These are phyloP conservation scores for Catalaphyllia jardinei DNA, from an alignment of 64 coral and sea anemone species.

Conservation along the genomic window DNA sequence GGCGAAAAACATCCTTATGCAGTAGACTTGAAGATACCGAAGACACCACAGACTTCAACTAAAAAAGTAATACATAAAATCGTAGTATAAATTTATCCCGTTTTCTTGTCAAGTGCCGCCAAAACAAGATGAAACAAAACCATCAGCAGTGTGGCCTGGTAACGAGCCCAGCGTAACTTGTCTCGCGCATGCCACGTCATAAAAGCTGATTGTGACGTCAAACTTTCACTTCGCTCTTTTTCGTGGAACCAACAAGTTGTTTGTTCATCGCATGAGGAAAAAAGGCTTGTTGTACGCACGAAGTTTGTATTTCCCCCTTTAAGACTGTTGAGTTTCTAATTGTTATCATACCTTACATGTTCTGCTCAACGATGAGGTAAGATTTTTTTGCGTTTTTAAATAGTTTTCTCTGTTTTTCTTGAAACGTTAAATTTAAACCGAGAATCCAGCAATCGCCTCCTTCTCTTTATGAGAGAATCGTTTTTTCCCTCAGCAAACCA, in stretches of 20 bases:
- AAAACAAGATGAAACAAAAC: too few species aligned
- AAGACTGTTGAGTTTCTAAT: not conserved
- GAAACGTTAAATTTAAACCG: not conserved
- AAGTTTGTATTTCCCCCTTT: not conserved
- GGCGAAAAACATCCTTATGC: too few species aligned
- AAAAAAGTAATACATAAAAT: too few species aligned
- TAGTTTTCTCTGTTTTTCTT: not conserved
- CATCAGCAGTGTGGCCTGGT: not conserved
- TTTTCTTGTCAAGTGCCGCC: too few species aligned
- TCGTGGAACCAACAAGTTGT: not conserved
- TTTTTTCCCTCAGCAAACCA: too few species aligned
- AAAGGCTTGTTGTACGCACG: not conserved
- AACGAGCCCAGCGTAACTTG: not conserved
- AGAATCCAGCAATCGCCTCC: not conserved
- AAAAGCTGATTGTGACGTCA: not conserved
- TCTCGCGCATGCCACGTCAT: not conserved
- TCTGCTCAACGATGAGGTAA: not conserved
- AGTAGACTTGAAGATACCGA: too few species aligned
- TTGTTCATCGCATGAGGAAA: not conserved
- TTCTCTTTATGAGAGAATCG: too few species aligned
- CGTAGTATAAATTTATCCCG: too few species aligned
- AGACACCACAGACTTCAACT: too few species aligned
- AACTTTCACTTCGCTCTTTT: slow-evolving; percentile 7
- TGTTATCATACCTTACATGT: not conserved
- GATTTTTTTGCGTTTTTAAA: not conserved